Evolutionary conservation across 2,888 invertebrate genomes (phyloP).

Genomic region (Clostera curtula): DNA sequence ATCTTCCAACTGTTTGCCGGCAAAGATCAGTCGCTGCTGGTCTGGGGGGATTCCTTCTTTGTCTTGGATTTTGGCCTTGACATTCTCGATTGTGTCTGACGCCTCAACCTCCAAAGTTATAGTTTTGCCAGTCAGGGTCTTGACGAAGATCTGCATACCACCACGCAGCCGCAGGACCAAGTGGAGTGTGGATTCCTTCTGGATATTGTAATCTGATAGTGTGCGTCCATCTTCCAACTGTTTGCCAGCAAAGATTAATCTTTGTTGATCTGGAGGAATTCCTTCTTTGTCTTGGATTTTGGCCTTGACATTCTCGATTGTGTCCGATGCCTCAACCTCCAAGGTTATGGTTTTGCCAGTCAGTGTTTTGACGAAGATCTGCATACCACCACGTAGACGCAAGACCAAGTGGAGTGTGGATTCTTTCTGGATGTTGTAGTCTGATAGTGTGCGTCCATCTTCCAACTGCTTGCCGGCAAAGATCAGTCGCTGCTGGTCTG

Average conservation of each 20-base stretch:
- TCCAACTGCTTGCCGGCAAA: slow-evolving; percentile 18
- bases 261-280: slow-evolving; percentile 9
- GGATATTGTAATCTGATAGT: slow-evolving; percentile 10
- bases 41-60: slow-evolving; percentile 7
- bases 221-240: slow-evolving; percentile 11
- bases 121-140: slow-evolving; percentile 7
- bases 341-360: slow-evolving; percentile 9
- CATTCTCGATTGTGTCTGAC: slow-evolving; percentile 8
- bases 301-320: slow-evolving; percentile 10
- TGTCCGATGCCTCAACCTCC: slow-evolving; percentile 8
- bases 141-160: slow-evolving; percentile 11
- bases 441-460: slow-evolving; percentile 11
- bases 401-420: slow-evolving; percentile 11
- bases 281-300: slow-evolving; percentile 12
- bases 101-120: slow-evolving; percentile 7
- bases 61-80: slow-evolving; percentile 7
- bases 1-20: slow-evolving; percentile 8
- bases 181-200: slow-evolving; percentile 10
- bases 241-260: slow-evolving; percentile 10
- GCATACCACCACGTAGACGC: slow-evolving; percentile 13
- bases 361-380: slow-evolving; percentile 10
- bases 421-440: slow-evolving; percentile 18
- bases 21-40: slow-evolving; percentile 7
- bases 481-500: slow-evolving; percentile 16
- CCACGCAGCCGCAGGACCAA: slow-evolving; percentile 9